Evolutionary conservation across 2,888 invertebrate genomes (phyloP), one percentile per base, ranked within the genome.

Genomic region (Rambutsinella grinnellia): DNA sequence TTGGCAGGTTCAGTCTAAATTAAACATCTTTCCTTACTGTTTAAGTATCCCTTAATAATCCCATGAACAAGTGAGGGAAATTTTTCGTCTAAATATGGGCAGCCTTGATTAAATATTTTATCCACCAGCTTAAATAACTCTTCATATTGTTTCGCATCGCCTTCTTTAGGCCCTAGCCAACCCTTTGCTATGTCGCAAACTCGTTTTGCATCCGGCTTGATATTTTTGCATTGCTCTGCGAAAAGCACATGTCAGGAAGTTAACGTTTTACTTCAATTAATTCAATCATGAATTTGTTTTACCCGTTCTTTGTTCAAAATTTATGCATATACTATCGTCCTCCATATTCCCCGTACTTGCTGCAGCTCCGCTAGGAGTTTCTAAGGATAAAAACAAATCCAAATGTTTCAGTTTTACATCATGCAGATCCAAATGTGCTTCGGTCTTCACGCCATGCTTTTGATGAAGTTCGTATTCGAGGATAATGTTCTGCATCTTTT

Each of bases 31-130:
- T 19, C 24, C 19, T 60, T 36, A 68, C 68, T 19, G 8, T 24
- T 60, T 19, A 68, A 58, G 28, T 68, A 68, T 47, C 53, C 68
- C 24, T 27, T 58, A 0, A 68, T 19, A 49, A 68, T 51, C 6
- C 23, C 24, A 36, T 60, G 49, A 15, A 68, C 26, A 2, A 10
- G 28, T 3, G 10, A 23, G 2, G 36, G 58, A 68, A 68, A 68
- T 27, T 51, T 36, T 5, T 2, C 49, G 3, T 17, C 1, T 6
- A 68, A 27, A 13, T 51, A 47, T 5, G 58, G 27, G 24, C 68
- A 68, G 2, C 23, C 51, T 19, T 68, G 58, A 10, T 3, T 26
- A 24, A 58, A 68, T 19, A 68, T 68, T 8, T 36, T 68, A 1
- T 51, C 51, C 0, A 68, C 3, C 15, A 47, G 5, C 13, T 60